These are phyloP conservation scores for Gymnorhina tibicen DNA, from an alignment of 2,113 vertebrate genomes.

Conservation along the genomic window DNA sequence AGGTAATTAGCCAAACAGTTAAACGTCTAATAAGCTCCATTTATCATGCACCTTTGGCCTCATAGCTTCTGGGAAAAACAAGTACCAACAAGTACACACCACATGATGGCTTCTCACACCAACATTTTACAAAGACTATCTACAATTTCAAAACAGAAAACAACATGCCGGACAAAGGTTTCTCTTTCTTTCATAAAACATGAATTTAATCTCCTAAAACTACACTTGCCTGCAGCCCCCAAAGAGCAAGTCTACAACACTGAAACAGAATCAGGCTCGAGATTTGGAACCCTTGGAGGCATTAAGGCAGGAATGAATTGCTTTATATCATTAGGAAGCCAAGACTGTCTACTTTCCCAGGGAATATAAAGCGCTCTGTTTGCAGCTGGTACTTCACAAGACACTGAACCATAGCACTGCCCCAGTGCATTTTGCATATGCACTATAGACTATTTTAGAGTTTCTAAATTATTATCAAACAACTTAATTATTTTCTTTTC, in stretches of 20 bases:
- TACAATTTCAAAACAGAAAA: not conserved
- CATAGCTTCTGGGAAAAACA: not conserved
- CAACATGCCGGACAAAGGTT: not conserved
- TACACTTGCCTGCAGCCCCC: not conserved
- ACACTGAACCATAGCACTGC: not conserved
- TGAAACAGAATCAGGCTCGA: rapidly evolving
- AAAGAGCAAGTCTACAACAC: not conserved
- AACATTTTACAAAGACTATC: not conserved
- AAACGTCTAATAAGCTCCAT: not conserved
- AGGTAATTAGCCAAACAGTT: not conserved
- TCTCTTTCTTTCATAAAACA: not conserved
- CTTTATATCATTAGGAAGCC: not conserved
- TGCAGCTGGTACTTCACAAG: not conserved
- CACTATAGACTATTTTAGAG: not conserved
- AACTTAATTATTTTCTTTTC: not conserved
- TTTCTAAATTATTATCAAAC: not conserved
- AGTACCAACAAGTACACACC: not conserved
- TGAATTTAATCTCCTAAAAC: not conserved
- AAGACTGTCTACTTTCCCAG: not conserved
- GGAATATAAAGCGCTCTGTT: not conserved
- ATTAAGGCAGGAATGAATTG: not conserved
- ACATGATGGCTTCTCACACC: not conserved
- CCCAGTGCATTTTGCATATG: not conserved
- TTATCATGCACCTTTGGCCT: not conserved
- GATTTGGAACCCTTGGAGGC: not conserved